Base-by-base conservation (phyloP, 2,113 vertebrate species). In the Antechinus flavipes region DNA sequence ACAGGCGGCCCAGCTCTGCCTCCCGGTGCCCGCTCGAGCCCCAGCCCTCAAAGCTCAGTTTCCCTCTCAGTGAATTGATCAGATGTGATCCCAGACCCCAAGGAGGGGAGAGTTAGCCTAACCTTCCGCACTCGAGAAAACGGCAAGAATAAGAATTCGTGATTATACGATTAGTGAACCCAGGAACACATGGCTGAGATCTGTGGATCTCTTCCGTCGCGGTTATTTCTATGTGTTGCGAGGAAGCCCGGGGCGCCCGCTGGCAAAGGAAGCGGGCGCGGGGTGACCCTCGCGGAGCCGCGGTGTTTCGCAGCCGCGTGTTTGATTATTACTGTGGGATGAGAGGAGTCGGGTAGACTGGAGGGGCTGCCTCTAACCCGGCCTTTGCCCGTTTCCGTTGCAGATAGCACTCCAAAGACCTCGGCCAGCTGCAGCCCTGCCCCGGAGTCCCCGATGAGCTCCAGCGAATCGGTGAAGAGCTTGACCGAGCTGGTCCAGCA, bases 371-470 rank as follows among this genome's bases (percentile, higher is more conserved):
- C 50, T 14, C 54, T 55, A 19, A 42, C 35, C 0, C 0, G 52
- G 53, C n/a, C 91, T 96, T 95, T 93, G 47, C 93, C 96, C 96
- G 96, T 94, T 98, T 91, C 95, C 68, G 94, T 98, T 98, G 8
- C 98, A 99, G 99, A 99, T 98, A 99, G 99, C 98, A 99, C 99
- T 97, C 99, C 99, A 98, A 99, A 99, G 99, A 99, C 99, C 96
- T 99, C 99, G 12, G 99, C 99, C 92, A 99, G 99, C 98, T 99
- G 99, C 98, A 99, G 99, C 98, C 99, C 99, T 0, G 99, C 99
- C 93, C 99, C 99, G 0, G 99, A 99, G 92, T 99, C 99, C 27
- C 99, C 99, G 0, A 99, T 99, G 98, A 99, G 99, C 95, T 99
- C 99, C 91, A 99, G 99, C 76, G 99, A 99, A 91, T 99, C 99